These are phyloP conservation scores for Accipiter virgatus DNA, from an alignment of 2,113 vertebrate genomes.

Conservation along the genomic window DNA sequence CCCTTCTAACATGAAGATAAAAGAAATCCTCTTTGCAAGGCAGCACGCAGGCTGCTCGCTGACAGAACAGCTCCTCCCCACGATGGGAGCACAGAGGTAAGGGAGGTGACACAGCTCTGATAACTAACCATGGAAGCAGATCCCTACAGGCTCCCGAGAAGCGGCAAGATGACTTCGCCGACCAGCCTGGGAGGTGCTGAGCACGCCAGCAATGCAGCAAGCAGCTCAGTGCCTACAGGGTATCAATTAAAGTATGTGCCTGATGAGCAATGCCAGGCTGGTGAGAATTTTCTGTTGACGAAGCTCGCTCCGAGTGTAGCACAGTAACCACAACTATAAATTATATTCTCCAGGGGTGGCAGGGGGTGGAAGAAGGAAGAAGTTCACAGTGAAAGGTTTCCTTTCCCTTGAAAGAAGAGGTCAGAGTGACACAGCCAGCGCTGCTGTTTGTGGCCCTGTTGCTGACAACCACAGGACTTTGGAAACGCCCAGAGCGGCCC, in stretches of 20 bases:
- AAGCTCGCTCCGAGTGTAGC: not conserved
- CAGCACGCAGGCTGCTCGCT: not conserved
- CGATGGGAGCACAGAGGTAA: not conserved
- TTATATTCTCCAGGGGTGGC: not conserved
- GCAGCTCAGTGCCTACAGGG: not conserved
- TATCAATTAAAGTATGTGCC: not conserved
- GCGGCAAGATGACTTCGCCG: accelerated
- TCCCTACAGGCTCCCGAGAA: not conserved
- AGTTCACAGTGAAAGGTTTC: not conserved
- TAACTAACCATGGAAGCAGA: not conserved
- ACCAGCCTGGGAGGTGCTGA: not conserved
- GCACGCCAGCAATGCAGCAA: not conserved
- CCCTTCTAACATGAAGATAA: not conserved
- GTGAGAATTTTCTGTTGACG: not conserved
- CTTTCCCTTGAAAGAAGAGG: not conserved
- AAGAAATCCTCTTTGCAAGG: not conserved
- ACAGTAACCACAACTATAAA: not conserved
- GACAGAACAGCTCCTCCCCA: not conserved
- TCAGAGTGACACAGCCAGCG: not conserved
- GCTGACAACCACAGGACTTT: not conserved
- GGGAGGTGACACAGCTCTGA: not conserved
- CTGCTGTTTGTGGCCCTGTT: not conserved
- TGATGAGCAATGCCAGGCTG: not conserved
- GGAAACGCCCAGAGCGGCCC: not conserved
- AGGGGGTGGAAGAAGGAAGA: not conserved